Conservation (phyloP, 1,140 invertebrate genomes). For the Drosophila nannoptera region DNA sequence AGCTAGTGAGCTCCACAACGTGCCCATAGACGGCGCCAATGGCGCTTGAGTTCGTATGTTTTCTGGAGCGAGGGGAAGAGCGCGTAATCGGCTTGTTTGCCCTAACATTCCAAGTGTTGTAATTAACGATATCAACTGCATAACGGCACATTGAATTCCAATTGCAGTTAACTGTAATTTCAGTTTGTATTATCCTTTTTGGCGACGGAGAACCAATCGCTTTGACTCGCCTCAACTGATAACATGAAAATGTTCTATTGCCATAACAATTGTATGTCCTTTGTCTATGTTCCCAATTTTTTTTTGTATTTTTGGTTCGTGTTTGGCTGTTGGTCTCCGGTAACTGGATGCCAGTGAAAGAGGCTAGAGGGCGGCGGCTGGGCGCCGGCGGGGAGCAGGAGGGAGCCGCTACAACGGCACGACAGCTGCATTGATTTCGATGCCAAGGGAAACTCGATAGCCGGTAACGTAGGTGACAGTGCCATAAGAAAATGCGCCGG, state of each 20-base stretch:
- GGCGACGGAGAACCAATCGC: background rate
- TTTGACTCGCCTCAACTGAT: slow-evolving; percentile 7
- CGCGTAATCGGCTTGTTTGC: too few species aligned
- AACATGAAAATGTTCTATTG: slow-evolving; percentile 8
- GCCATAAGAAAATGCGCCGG: slow-evolving; percentile 17
- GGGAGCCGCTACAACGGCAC: background rate
- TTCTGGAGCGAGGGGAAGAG: too few species aligned
- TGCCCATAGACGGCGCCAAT: slow-evolving; percentile 27
- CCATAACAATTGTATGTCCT: slow-evolving; percentile 9
- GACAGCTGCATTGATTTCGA: slow-evolving; percentile 37
- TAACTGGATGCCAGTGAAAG: slow-evolving; percentile 5
- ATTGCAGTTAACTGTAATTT: background rate
- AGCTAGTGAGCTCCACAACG: background rate
- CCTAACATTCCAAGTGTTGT: too few species aligned
- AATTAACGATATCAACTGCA: too few species aligned
- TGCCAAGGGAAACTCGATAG: slow-evolving; percentile 40
- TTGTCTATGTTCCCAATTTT: background rate
- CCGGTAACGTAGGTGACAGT: slow-evolving; percentile 35
- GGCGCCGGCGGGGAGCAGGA: background rate
- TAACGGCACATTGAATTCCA: too few species aligned
- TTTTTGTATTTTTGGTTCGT: background rate
- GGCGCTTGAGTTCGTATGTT: background rate
- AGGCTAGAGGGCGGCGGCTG: background rate
- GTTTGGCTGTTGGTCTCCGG: background rate
- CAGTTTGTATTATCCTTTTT: background rate